These are phyloP conservation scores for Epinephelus coioides DNA, from an alignment of 2,797 vertebrate genomes.

Conservation along the genomic window DNA sequence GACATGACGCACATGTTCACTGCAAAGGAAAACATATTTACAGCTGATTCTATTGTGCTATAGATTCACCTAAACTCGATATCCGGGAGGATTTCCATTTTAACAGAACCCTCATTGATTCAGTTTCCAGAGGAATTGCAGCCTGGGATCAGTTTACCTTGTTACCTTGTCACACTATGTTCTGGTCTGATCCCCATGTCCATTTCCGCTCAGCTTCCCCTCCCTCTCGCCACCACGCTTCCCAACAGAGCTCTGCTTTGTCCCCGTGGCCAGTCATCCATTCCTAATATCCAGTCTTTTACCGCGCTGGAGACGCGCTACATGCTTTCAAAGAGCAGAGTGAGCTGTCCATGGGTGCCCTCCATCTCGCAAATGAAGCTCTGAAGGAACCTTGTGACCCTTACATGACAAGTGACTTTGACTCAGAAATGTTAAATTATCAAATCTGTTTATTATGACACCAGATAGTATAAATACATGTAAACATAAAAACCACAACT, in stretches of 20 bases:
- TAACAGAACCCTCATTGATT: conserved; percentile 85
- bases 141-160: conserved; percentile 81
- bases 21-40: conserved; percentile 46
- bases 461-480: conserved; percentile 61
- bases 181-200: conserved; percentile 83
- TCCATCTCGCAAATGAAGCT: conserved; percentile 57
- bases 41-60: conserved; percentile 54
- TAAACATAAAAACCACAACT: conserved; percentile 39
- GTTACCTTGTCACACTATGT: conserved; percentile 84
- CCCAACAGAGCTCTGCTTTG: conserved; percentile 81
- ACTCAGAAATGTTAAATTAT: conserved; percentile 27
- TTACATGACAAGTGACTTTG: conserved; percentile 49
- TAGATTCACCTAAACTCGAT: conserved; percentile 63
- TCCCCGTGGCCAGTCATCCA: conserved; percentile 76
- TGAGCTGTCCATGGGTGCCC: conserved; percentile 67
- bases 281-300: conserved; percentile 71
- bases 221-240: conserved; percentile 59
- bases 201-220: conserved; percentile 75
- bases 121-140: conserved; percentile 73
- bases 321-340: conserved; percentile 74
- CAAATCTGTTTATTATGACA: conserved; percentile 74
- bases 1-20: conserved; percentile 19
- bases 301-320: conserved; percentile 63
- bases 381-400: conserved; percentile 54
- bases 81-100: conserved; percentile 70